These are phyloP conservation scores for Myzus persicae DNA, from an alignment of 1,140 invertebrate genomes.

Conservation along the genomic window DNA sequence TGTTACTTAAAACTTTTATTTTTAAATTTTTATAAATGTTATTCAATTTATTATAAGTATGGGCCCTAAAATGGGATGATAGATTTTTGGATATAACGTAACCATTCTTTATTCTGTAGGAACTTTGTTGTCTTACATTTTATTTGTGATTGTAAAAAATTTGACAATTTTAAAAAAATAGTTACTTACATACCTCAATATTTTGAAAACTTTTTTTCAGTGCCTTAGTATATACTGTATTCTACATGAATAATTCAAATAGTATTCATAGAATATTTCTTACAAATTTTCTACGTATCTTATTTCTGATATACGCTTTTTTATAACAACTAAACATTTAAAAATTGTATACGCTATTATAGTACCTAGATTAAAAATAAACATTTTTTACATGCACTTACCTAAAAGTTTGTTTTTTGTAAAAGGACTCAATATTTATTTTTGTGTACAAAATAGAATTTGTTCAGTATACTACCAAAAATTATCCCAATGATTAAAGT, in stretches of 20 bases:
- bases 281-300: background rate
- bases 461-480: background rate
- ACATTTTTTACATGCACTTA: background rate
- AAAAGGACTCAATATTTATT: background rate
- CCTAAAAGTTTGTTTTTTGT: background rate
- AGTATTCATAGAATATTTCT: background rate
- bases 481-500: background rate
- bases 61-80: background rate
- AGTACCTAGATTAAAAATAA: background rate
- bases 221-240: background rate
- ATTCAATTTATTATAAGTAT: background rate
- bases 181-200: background rate
- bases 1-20: conserved; percentile 40
- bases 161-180: background rate
- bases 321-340: background rate
- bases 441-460: background rate
- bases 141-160: background rate
- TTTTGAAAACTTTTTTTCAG: background rate
- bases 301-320: background rate
- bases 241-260: background rate
- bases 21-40: conserved; percentile 38
- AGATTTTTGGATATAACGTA: background rate
- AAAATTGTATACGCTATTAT: background rate
- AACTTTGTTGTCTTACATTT: background rate
- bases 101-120: background rate